phyloP scores from a whole-genome alignment of 2,797 vertebrate genomes.

The Sciurus vulgaris region DNA sequence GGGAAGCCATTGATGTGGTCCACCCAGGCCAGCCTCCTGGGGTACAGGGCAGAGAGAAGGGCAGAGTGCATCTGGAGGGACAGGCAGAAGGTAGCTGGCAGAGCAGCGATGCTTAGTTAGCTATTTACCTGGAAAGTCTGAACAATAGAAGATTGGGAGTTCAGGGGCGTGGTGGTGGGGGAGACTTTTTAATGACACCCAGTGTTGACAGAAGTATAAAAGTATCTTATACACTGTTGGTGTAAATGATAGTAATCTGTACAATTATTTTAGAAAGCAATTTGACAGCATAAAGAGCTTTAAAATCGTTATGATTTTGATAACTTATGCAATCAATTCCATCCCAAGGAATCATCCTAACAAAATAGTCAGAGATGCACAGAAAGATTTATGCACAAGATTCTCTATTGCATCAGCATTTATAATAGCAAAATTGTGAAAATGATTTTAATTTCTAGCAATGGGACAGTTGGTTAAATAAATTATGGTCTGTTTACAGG shows the following conservation, averaged over 20 bases:
- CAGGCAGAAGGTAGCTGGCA: not conserved
- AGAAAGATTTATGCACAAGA: not conserved
- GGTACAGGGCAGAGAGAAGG: not conserved
- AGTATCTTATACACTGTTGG: not conserved
- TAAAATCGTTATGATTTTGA: not conserved
- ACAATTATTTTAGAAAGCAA: not conserved
- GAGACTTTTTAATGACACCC: not conserved
- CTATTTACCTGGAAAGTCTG: not conserved
- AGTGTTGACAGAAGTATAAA: not conserved
- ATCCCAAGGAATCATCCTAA: not conserved
- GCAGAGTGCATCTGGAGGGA: not conserved
- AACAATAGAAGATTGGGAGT: not conserved
- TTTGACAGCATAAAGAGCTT: not conserved
- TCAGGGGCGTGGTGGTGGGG: not conserved
- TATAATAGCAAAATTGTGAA: not conserved
- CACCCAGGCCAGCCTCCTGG: not conserved
- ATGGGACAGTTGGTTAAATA: not conserved
- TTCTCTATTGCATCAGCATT: conserved; percentile 10
- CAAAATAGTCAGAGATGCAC: not conserved
- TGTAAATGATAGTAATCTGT: not conserved
- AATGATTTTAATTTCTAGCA: conserved; percentile 8
- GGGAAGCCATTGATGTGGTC: not conserved
- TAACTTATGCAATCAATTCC: not conserved
- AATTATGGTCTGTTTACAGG: not conserved
- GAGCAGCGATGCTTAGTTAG: not conserved